Conservation (phyloP, 2,113 vertebrate genomes). For the Glareola pratincola region DNA sequence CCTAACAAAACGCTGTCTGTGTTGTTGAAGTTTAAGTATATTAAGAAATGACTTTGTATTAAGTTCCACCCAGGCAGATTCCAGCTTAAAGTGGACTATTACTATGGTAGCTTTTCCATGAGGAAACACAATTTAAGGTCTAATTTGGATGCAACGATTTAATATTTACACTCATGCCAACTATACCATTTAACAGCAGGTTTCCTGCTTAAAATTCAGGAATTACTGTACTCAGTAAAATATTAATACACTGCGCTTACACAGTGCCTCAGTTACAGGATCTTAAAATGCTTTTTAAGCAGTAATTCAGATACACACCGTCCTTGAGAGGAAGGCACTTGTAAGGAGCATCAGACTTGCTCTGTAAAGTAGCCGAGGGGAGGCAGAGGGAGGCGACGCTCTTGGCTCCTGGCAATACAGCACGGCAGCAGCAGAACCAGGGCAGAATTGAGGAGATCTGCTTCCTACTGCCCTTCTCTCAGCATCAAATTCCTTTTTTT, state of each 20-base stretch:
- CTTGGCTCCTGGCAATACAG: not conserved
- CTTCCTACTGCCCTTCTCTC: not conserved
- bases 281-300: slow-evolving; percentile 29
- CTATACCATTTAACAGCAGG: not conserved
- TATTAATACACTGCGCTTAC: slow-evolving; percentile 35
- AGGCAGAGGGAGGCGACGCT: not conserved
- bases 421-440: not conserved
- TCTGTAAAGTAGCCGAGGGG: not conserved
- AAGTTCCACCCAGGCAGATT: not conserved
- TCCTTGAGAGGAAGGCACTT: not conserved
- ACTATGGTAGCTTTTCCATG: not conserved
- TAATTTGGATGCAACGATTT: slow-evolving; percentile 11
- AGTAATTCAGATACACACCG: slow-evolving; percentile 19
- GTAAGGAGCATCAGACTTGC: not conserved
- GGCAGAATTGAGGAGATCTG: not conserved
- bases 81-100: not conserved
- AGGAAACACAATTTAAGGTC: not conserved
- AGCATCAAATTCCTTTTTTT: not conserved
- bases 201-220: slow-evolving; percentile 43
- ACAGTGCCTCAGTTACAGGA: slow-evolving; percentile 21
- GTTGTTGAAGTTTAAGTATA: not conserved
- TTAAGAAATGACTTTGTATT: not conserved
- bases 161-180: slow-evolving; percentile 36
- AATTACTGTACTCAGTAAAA: slow-evolving; percentile 36
- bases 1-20: not conserved